These are phyloP conservation scores for Anoncus sp. DNA, from an alignment of 2,888 invertebrate species.

Conservation along the genomic window DNA sequence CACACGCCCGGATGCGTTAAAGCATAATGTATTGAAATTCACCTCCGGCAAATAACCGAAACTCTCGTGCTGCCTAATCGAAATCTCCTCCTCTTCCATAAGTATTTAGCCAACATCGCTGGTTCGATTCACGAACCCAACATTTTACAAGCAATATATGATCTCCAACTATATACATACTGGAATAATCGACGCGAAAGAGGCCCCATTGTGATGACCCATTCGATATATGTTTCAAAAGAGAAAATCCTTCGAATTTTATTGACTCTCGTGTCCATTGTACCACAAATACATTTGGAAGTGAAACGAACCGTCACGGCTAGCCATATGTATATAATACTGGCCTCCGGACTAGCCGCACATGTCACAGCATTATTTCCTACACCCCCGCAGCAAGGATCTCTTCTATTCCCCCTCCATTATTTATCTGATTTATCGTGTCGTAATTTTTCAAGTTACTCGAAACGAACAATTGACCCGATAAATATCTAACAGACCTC, in stretches of 20 bases:
- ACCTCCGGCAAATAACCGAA: slow-evolving; percentile 56
- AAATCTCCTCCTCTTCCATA: slow-evolving; percentile 8
- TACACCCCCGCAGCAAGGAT: slow-evolving; percentile 24
- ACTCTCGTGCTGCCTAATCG: slow-evolving; percentile 39
- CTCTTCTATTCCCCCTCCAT: slow-evolving; percentile 1
- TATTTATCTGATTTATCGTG: slow-evolving; percentile 15
- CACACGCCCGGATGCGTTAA: slow-evolving; percentile 44
- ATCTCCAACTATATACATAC: not conserved
- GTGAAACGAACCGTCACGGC: slow-evolving; percentile 49
- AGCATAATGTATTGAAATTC: slow-evolving; percentile 55
- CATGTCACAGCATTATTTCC: slow-evolving; percentile 40
- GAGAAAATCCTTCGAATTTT: slow-evolving; percentile 18
- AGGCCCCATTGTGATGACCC: slow-evolving; percentile 5
- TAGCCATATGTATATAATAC: slow-evolving; percentile 32
- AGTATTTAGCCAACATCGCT: not conserved
- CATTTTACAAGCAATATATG: not conserved
- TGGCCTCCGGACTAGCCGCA: slow-evolving; percentile 13
- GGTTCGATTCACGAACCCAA: slow-evolving; percentile 20
- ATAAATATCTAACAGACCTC: slow-evolving; percentile 25
- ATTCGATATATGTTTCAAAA: not conserved
- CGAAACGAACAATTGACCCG: slow-evolving; percentile 24
- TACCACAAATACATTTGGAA: slow-evolving; percentile 19
- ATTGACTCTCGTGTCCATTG: slow-evolving; percentile 43
- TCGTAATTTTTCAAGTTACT: slow-evolving; percentile 10
- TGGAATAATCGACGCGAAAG: slow-evolving; percentile 14